Base-by-base conservation (phyloP, 2,797 vertebrate genomes). In the Rhynchotus rufescens region DNA sequence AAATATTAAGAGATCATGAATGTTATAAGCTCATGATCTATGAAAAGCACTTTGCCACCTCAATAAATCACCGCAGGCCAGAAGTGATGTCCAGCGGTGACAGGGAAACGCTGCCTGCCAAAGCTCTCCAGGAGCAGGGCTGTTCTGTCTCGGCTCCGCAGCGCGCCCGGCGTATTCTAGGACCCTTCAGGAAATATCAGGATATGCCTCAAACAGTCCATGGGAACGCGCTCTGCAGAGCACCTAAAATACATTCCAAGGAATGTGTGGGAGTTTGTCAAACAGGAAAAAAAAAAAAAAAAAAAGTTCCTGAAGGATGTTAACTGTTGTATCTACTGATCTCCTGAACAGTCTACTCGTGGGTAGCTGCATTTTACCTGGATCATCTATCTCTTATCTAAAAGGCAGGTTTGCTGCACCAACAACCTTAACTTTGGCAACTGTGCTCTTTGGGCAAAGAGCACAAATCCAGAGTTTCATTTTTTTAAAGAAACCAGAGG, bases 241-340 rank as follows among this genome's bases (percentile, higher is more conserved):
- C 92, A 95, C 92, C 93, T 94, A 92, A 93, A 95, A 95, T 89
- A 85, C 82, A 61, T 89, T 93, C 91, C 85, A 89, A 95, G 71
- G 93, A 95, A 95, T 65, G 74, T 2, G 36, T 81, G 83, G 92
- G 89, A 94, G 56, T 84, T 23, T 86, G 77, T 87, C 77, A 88
- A 73, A 84, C 26, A 80, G 77, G 57, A 79, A 68, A 51, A 51
- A 78, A 76, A 42, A 51, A 51, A 78, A 76, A 42, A 79, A 68
- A 30, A 54, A 78, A 76, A 19, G 82, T 30, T 92, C 88, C 74
- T 3, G 1, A 87, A 61, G 6, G 6, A 83, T 57, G 40, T 66
- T 79, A 36, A 85, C 13, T 42, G 42, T 61, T 38, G 10, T 21
- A 6, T 9, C 66, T 38, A 17, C 51, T 19, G 38, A 68, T 36